Conservation (phyloP, 2,113 vertebrate species). For the Talpa occidentalis region DNA sequence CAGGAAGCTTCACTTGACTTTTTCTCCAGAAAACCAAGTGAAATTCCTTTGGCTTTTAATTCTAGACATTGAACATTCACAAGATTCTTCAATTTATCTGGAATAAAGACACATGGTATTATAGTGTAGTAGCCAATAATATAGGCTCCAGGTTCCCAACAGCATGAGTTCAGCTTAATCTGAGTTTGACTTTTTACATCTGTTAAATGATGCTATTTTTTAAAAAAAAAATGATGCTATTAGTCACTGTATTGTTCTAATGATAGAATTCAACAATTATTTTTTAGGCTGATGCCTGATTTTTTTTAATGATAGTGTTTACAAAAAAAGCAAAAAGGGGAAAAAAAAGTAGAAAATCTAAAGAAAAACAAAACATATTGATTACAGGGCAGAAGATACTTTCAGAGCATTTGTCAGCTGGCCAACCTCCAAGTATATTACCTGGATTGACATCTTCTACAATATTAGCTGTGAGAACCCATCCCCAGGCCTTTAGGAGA, state of each 20-base stretch:
- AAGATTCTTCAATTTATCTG: slow-evolving; percentile 87
- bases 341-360: neutral
- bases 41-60: slow-evolving; percentile 89
- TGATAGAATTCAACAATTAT: neutral
- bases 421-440: slow-evolving; percentile 78
- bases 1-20: slow-evolving; percentile 67
- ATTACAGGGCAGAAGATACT: neutral
- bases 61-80: slow-evolving; percentile 88
- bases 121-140: neutral
- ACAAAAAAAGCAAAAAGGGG: neutral
- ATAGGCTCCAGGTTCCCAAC: neutral
- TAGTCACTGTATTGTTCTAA: slow-evolving; percentile 16
- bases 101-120: slow-evolving; percentile 53
- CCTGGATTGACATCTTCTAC: slow-evolving; percentile 90
- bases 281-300: neutral
- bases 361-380: neutral
- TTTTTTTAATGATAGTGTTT: neutral
- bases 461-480: slow-evolving; percentile 92
- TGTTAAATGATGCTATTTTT: neutral
- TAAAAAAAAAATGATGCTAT: neutral
- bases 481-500: slow-evolving; percentile 90
- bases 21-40: slow-evolving; percentile 68
- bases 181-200: neutral
- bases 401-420: neutral
- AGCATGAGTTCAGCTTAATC: neutral